These are phyloP conservation scores for Pterocles gutturalis DNA, from an alignment of 2,113 vertebrate species.

Conservation along the genomic window DNA sequence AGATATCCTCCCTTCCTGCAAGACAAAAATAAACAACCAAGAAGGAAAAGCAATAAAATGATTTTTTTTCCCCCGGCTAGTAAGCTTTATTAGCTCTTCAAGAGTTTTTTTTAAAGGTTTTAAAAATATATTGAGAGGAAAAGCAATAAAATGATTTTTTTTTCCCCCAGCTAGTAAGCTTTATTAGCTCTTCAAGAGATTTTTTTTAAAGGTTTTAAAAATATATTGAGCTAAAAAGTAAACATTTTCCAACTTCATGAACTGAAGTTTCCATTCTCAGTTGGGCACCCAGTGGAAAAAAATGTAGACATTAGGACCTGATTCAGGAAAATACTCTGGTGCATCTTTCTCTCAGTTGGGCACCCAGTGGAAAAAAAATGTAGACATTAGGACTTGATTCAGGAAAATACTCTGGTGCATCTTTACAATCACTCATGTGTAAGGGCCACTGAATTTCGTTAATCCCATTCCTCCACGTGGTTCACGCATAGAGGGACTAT, in stretches of 20 bases:
- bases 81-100: conserved; percentile 8
- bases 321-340: neutral
- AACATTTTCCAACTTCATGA: neutral
- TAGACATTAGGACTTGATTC: neutral
- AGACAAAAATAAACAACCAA: conserved; percentile 47
- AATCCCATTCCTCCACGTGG: neutral
- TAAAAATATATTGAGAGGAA: conserved; percentile 17
- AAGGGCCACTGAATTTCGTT: neutral
- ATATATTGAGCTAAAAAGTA: neutral
- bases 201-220: neutral
- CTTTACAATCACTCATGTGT: neutral
- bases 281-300: neutral
- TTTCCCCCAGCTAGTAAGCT: neutral
- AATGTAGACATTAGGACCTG: neutral
- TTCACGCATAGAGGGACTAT: too few relatives aligned
- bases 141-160: conserved; percentile 14
- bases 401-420: neutral
- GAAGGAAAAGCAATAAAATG: conserved; percentile 33
- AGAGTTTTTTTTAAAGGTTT: neutral
- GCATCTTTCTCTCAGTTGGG: neutral
- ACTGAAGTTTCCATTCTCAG: neutral
- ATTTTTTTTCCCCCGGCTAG: neutral
- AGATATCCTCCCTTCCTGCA: neutral
- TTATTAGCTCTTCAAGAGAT: neutral
- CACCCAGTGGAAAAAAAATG: neutral